Evolutionary conservation across 2,113 vertebrate genomes (phyloP).

Genomic region (Orthonyx spaldingii): DNA sequence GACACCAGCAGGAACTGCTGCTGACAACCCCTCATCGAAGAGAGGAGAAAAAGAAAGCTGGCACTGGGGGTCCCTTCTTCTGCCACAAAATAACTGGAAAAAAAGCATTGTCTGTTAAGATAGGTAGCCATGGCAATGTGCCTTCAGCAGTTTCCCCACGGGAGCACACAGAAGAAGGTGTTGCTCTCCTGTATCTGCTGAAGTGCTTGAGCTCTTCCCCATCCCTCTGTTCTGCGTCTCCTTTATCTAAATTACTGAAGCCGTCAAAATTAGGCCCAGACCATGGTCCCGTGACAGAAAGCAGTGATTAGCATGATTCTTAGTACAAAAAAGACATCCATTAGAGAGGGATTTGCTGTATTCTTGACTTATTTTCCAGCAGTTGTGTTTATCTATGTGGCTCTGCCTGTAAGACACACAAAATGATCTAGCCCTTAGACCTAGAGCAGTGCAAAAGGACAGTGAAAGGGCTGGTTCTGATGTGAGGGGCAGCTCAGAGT

Average conservation of each 20-base stretch:
- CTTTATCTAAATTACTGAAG: not conserved
- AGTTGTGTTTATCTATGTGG: not conserved
- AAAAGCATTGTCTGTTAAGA: not conserved
- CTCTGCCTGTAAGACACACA: not conserved
- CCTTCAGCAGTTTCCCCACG: not conserved
- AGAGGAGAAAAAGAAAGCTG: not conserved
- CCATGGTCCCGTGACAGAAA: not conserved
- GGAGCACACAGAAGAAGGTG: not conserved
- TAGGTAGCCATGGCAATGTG: not conserved
- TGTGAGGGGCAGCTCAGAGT: fast-evolving
- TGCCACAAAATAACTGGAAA: not conserved
- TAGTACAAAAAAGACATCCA: not conserved
- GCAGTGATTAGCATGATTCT: not conserved
- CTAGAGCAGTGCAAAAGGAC: not conserved
- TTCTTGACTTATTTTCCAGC: not conserved
- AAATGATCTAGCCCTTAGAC: not conserved
- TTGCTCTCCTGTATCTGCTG: not conserved
- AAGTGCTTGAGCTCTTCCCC: not conserved
- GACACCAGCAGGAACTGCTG: not conserved
- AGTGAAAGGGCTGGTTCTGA: not conserved
- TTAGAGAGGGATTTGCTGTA: not conserved
- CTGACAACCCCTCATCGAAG: not conserved
- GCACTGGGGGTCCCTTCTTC: not conserved
- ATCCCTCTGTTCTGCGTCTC: not conserved
- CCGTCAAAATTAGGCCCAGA: not conserved